Conservation (phyloP, 2,888 invertebrate species). For the Syritta pipiens region DNA sequence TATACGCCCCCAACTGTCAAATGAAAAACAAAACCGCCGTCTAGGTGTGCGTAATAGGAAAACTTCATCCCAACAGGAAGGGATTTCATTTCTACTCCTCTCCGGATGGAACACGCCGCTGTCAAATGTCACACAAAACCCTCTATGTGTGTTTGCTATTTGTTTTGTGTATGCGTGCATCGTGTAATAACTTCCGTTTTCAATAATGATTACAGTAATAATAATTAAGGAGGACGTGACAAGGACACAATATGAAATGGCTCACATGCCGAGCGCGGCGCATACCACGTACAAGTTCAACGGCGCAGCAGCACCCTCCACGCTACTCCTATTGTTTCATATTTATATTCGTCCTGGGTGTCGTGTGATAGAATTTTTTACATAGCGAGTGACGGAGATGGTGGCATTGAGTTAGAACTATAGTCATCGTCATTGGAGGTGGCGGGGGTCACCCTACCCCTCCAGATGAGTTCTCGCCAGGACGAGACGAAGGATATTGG, state of each 20-base stretch:
- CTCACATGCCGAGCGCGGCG: background rate
- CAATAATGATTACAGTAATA: constrained; percentile 38
- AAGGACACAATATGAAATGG: constrained; percentile 22
- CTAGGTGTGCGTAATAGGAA: no score
- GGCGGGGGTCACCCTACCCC: background rate
- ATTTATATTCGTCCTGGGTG: background rate
- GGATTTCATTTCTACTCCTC: no score
- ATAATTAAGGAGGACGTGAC: constrained; percentile 42
- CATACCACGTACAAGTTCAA: no score
- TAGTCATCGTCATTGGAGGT: no score
- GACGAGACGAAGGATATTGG: no score
- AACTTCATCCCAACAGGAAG: no score
- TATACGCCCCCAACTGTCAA: no score
- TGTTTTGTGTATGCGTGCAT: constrained; percentile 14
- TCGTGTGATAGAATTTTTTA: constrained; percentile 17
- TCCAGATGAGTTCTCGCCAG: no score
- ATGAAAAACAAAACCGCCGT: no score
- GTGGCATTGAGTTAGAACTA: constrained; percentile 2
- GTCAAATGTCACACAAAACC: no score
- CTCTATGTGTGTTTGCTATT: constrained; percentile 13
- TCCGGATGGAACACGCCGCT: no score
- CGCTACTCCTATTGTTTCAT: constrained; percentile 5
- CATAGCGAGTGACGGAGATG: constrained; percentile 13
- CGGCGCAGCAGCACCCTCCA: background rate
- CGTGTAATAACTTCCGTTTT: constrained; percentile 33